phyloP scores from a whole-genome alignment of 2,888 invertebrate genomes.

The Antitype chi region DNA sequence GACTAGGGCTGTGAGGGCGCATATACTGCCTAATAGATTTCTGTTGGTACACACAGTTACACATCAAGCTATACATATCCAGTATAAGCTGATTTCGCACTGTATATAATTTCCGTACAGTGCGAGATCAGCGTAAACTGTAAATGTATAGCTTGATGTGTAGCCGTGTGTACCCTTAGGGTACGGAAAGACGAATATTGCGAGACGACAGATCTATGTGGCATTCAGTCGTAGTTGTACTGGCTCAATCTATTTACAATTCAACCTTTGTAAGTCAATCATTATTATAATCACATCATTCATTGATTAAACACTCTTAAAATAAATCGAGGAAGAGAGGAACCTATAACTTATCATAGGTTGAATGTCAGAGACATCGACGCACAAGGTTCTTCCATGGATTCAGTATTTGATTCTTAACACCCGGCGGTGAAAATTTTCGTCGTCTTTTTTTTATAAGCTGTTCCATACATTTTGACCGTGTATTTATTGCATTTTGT shows the following conservation, averaged over 20 bases:
- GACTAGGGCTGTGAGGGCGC: too few relatives aligned
- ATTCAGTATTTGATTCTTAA: neutral
- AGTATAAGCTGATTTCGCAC: too few relatives aligned
- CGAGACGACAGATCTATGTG: neutral
- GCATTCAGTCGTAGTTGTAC: neutral
- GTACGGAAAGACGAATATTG: neutral
- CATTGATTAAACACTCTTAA: conserved; percentile 7
- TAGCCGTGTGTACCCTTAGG: neutral
- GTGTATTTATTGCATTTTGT: too few relatives aligned
- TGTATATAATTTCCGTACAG: too few relatives aligned
- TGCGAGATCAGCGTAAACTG: too few relatives aligned
- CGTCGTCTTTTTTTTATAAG: neutral
- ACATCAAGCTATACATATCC: too few relatives aligned
- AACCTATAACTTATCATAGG: conserved; percentile 34
- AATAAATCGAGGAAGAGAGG: conserved; percentile 32
- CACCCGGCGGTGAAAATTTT: neutral
- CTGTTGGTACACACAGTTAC: too few relatives aligned
- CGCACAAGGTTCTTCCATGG: neutral
- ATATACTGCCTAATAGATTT: too few relatives aligned
- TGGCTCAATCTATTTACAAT: conserved; percentile 20
- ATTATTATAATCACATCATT: neutral
- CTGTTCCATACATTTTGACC: too few relatives aligned
- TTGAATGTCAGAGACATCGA: conserved; percentile 45
- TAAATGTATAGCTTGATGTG: too few relatives aligned
- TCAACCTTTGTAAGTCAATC: conserved; percentile 2